Evolutionary conservation across 23 tunicate genomes (phyloP), one percentile per base, ranked within the genome.

Genomic region (Ascidia mentula): DNA sequence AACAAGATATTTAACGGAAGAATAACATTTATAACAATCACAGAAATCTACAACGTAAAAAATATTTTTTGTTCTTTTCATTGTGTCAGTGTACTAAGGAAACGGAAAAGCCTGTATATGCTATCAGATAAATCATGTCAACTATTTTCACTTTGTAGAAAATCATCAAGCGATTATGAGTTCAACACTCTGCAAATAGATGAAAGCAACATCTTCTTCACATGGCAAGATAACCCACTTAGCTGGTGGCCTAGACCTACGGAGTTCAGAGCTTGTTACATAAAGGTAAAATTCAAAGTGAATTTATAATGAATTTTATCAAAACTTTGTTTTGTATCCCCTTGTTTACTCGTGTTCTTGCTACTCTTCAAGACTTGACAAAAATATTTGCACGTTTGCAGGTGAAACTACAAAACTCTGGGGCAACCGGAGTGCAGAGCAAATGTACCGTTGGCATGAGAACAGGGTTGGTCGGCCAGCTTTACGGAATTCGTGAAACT

Each of bases 231-330:
- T 34, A 77, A 85, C 34, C 77, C 85, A 18, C 73, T 91, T 38
- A 91, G 39, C 38, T 91, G 97, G 97, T 91, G 87, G 87, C 97
- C 97, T 1, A 34, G 60, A 35, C 80, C 90, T 45, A 69, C 45
- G 13, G 38, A 38, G 15, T 86, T 86, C 60, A 73, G 79, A 46
- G 82, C 90, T 38, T 86, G 90, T 59, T 86, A 38, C 39, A 86
- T 86, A 15, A 86, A 86, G 90, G 90, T 86, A 45, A 39, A 31
- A 0, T 45, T 17, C 17, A 45, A 45, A 45, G 18, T 26, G 32
- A 13, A 69, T 42, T 42, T 42, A 9, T 15, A 42, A 42, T 42
- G 15, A 9, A 9, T 42, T 42, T 9, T 15, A 42, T 9, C 53
- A 42, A 42, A 42, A 42, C 15, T 42, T 9, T 42, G 15, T 42